phyloP scores from a whole-genome alignment of 1,140 invertebrate genomes.

The Drosophila burlai region DNA sequence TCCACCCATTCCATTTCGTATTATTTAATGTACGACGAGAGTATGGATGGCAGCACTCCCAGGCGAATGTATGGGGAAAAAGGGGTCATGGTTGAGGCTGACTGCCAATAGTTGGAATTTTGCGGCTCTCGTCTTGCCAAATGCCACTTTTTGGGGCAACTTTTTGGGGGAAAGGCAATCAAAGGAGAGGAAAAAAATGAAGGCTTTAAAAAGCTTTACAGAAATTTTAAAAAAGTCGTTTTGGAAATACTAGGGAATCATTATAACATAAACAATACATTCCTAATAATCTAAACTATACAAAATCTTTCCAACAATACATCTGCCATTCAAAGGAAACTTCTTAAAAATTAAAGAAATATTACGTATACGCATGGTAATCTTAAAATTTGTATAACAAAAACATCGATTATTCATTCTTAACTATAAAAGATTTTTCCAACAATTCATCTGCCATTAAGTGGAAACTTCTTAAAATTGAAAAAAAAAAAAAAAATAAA shows the following conservation, averaged over 20 bases:
- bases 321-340: no score
- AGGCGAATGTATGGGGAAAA: conserved; percentile 10
- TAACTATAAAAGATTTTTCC: no score
- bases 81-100: conserved; percentile 59
- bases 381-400: no score
- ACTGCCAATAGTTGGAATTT: conserved; percentile 41
- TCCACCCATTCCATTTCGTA: background rate
- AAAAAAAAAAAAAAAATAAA: no score
- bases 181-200: background rate
- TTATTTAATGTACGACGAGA: conserved; percentile 9
- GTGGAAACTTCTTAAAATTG: no score
- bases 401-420: no score
- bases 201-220: background rate
- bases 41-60: conserved; percentile 18
- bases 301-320: no score
- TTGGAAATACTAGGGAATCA: background rate
- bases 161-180: background rate
- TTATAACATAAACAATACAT: background rate
- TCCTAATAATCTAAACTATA: background rate
- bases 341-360: no score
- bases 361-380: background rate
- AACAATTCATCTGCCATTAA: no score
- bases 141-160: conserved; percentile 4
- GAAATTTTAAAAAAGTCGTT: background rate
- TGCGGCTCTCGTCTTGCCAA: conserved; percentile 14